Percentiles rank a stretch among this genome's conserved stretches.
Conservation (phyloP, 2,797 vertebrate genomes). For the Tauraco hartlaubi region DNA sequence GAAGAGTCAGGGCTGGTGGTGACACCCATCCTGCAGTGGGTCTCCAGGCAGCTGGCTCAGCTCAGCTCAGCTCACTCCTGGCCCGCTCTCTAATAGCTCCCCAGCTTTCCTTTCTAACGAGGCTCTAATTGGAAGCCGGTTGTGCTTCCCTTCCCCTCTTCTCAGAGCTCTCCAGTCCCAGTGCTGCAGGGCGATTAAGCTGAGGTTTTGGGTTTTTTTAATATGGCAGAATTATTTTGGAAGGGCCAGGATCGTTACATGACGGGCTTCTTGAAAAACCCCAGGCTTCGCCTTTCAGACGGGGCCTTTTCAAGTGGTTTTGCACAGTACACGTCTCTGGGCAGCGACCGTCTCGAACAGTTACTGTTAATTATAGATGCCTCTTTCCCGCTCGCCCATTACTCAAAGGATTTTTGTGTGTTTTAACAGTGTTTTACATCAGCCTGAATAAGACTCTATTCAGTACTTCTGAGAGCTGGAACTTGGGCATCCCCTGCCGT, state of each 20-base stretch:
- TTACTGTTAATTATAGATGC: conserved; percentile 89
- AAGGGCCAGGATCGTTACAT: conserved; percentile 79
- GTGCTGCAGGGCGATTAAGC: conserved; percentile 84
- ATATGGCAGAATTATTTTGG: conserved; percentile 84
- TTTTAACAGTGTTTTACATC: conserved; percentile 84
- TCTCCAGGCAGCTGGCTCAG: conserved; percentile 41
- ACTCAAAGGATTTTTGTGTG: conserved; percentile 88
- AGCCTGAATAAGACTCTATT: conserved; percentile 87
- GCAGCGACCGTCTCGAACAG: conserved; percentile 86
- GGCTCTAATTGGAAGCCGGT: conserved; percentile 84
- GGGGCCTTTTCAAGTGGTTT: conserved; percentile 85
- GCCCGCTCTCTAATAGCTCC: conserved; percentile 70
- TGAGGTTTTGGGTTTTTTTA: conserved; percentile 84
- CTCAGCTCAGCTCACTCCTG: conserved; percentile 2
- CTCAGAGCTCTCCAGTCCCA: conserved; percentile 80
- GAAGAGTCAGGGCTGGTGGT: neutral
- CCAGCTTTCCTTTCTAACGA: conserved; percentile 85
- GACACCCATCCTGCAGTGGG: neutral
- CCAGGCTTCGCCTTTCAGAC: conserved; percentile 82
- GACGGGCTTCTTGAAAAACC: conserved; percentile 81
- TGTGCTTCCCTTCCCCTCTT: conserved; percentile 78
- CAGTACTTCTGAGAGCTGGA: conserved; percentile 78
- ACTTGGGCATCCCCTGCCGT: conserved; percentile 74
- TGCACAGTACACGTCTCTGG: conserved; percentile 82
- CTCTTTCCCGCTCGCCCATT: conserved; percentile 84